Conservation (phyloP, 30 jellyfish, hydroid and myxozoan species). For the Aurelia sp. region DNA sequence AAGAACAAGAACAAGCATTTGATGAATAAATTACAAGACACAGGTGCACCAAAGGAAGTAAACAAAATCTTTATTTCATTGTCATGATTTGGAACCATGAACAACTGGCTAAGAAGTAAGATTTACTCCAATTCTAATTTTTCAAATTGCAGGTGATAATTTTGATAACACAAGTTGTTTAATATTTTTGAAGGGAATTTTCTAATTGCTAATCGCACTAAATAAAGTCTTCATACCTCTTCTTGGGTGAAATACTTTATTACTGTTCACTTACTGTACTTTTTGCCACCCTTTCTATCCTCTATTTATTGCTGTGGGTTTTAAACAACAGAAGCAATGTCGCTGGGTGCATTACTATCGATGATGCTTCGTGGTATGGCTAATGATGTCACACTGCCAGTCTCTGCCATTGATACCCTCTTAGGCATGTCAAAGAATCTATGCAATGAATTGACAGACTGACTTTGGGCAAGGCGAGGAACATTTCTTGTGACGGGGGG, state of each 20-base stretch:
- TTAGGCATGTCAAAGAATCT: constrained; percentile 84
- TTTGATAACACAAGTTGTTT: too few relatives aligned
- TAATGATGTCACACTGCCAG: constrained; percentile 94
- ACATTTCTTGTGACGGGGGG: constrained; percentile 54
- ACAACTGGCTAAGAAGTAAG: constrained; percentile 45
- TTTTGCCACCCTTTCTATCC: too few relatives aligned
- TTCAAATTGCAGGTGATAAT: neutral
- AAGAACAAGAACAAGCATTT: too few relatives aligned
- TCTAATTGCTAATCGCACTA: too few relatives aligned
- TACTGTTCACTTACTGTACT: too few relatives aligned
- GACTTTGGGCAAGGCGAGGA: constrained; percentile 83
- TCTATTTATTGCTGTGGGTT: neutral
- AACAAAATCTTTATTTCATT: constrained; percentile 1
- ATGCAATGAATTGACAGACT: constrained; percentile 78
- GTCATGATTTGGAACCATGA: constrained; percentile 54
- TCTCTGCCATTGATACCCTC: constrained; percentile 85
- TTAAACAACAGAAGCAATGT: constrained; percentile 70
- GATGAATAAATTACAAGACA: neutral
- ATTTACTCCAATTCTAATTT: neutral
- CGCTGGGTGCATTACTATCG: constrained; percentile 29
- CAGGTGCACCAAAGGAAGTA: neutral
- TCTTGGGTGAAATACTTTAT: too few relatives aligned
- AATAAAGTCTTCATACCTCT: too few relatives aligned
- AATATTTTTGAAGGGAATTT: too few relatives aligned
- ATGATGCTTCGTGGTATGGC: constrained; percentile 69